A percentile compares a stretch with the other conserved stretches of the same genome.
Conservation (phyloP, 2,113 vertebrate species). For the Athene cunicularia region DNA sequence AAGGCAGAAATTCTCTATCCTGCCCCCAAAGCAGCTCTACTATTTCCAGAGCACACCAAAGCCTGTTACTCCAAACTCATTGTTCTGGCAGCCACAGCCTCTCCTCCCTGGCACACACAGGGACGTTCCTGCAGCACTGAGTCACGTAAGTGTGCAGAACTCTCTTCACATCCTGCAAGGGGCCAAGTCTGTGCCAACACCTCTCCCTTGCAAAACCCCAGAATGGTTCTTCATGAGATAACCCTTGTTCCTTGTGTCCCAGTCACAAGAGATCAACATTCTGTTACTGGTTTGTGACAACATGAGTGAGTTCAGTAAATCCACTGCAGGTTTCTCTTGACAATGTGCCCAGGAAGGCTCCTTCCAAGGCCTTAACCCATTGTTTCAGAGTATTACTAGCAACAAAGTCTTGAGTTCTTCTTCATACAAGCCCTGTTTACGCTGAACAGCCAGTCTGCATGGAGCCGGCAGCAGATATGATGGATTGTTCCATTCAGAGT, state of each 20-base stretch:
- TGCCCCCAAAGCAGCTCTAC: background rate
- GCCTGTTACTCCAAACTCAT: background rate
- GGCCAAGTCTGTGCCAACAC: background rate
- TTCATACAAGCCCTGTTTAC: background rate
- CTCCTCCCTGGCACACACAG: background rate
- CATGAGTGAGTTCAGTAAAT: background rate
- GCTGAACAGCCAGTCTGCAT: background rate
- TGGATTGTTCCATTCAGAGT: background rate
- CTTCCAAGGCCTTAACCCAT: background rate
- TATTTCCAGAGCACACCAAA: background rate
- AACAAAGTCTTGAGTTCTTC: background rate
- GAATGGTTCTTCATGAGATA: background rate
- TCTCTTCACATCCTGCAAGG: background rate
- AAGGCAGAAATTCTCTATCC: background rate
- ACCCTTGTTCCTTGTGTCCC: background rate
- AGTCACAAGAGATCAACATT: background rate
- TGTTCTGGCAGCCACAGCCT: background rate
- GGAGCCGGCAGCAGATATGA: background rate
- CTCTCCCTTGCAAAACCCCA: background rate
- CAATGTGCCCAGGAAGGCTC: background rate
- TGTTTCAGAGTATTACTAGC: background rate
- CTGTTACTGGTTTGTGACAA: background rate
- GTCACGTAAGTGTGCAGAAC: too few species aligned
- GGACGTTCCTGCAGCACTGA: background rate
- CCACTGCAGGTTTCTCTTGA: background rate